Conservation (phyloP, 2,113 vertebrate species). For the Boulengerochromis microlepis region DNA sequence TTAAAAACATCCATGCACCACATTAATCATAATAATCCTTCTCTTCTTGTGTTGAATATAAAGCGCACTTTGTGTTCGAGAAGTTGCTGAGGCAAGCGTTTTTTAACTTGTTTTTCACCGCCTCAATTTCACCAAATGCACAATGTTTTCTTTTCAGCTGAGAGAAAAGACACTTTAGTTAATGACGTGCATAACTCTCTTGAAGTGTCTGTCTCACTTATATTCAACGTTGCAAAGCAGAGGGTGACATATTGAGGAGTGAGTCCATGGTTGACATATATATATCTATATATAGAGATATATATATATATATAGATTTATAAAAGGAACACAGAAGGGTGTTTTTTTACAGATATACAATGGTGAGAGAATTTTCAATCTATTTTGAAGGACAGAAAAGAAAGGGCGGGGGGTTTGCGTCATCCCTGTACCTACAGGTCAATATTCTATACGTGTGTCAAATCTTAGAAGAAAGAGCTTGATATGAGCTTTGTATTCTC, state of each 20-base stretch:
- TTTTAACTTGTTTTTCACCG: not conserved
- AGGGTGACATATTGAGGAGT: not conserved
- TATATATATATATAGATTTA: too few relatives aligned
- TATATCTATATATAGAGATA: not conserved
- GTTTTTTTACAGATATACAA: not conserved
- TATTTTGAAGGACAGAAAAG: not conserved
- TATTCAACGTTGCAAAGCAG: not conserved
- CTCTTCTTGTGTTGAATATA: conserved; percentile 15
- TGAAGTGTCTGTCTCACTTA: not conserved
- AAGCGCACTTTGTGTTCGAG: conserved; percentile 7
- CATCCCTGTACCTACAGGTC: not conserved
- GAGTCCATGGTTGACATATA: conserved; percentile 1
- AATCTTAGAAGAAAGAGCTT: not conserved
- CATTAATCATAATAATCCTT: conserved; percentile 54
- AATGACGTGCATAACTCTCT: not conserved
- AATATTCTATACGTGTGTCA: not conserved
- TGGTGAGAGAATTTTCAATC: conserved; percentile 9
- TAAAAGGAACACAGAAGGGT: not conserved
- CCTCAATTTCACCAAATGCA: not conserved
- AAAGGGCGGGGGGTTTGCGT: fast-evolving
- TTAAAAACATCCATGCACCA: conserved; percentile 13
- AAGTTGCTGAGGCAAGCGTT: conserved; percentile 33
- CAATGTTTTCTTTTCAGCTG: not conserved
- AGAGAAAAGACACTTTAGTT: not conserved
- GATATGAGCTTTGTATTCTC: not conserved